Percentiles rank a stretch among this genome's conserved stretches.
phyloP scores from a whole-genome alignment of 2,113 vertebrate genomes.

The Parotia lawesii region DNA sequence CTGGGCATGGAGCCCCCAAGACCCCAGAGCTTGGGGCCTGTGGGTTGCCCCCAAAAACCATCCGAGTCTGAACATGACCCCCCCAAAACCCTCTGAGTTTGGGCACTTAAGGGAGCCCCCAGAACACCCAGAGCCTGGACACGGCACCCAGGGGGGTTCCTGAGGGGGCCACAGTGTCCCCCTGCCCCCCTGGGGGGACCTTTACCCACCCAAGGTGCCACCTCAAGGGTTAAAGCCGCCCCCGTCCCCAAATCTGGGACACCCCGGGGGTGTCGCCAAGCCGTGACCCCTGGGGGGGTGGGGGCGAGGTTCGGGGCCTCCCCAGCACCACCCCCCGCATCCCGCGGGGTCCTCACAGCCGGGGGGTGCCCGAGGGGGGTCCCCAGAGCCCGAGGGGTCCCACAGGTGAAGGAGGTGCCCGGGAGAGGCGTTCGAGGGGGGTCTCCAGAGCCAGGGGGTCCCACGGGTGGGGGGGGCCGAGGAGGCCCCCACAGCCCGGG shows the following conservation, averaged over 20 bases:
- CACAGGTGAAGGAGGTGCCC: neutral
- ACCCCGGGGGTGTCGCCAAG: fast-evolving
- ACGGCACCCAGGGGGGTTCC: neutral
- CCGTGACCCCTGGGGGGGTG: neutral
- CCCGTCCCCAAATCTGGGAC: neutral
- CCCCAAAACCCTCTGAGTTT: neutral
- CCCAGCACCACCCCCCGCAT: neutral
- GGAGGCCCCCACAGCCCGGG: neutral
- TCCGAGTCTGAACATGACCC: neutral
- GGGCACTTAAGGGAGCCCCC: neutral
- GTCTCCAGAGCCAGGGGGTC: neutral
- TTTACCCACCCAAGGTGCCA: neutral
- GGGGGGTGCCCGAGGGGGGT: no score
- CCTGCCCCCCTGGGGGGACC: neutral
- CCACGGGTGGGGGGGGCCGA: neutral
- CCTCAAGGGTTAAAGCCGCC: neutral
- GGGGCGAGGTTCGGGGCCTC: neutral
- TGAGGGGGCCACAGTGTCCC: neutral
- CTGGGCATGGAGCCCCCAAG: no score
- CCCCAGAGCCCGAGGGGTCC: neutral
- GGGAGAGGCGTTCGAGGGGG: neutral
- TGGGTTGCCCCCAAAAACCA: neutral
- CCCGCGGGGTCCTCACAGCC: neutral
- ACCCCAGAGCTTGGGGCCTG: no score
- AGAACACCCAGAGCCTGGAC: fast-evolving